These are phyloP conservation scores for Rana temporaria DNA, from an alignment of 2,113 vertebrate species.

Conservation along the genomic window DNA sequence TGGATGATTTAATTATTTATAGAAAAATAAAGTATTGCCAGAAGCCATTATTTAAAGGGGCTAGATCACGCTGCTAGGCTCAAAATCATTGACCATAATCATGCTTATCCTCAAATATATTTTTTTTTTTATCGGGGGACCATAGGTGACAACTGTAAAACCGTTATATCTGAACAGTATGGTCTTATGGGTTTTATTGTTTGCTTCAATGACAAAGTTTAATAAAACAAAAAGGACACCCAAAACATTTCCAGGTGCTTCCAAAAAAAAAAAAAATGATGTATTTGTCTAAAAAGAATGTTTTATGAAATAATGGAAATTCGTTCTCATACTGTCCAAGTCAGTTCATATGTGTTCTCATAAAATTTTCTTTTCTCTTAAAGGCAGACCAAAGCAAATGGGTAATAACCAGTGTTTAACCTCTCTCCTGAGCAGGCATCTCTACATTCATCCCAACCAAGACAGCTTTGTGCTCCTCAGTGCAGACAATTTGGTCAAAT, in stretches of 20 bases:
- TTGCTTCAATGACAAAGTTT: background rate
- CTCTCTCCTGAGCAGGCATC: constrained; percentile 72
- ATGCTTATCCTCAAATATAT: background rate
- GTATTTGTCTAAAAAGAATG: background rate
- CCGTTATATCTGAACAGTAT: background rate
- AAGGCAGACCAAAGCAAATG: constrained; percentile 65
- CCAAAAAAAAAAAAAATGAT: background rate
- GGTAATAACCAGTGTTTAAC: constrained; percentile 69
- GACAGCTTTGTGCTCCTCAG: constrained; percentile 57
- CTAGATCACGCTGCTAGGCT: background rate
- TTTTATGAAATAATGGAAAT: background rate
- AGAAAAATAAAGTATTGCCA: constrained; percentile 34
- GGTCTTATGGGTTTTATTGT: background rate
- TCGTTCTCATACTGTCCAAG: background rate
- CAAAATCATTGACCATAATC: background rate
- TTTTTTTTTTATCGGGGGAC: no score
- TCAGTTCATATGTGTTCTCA: background rate
- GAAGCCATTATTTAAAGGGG: background rate
- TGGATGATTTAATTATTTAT: constrained; percentile 30
- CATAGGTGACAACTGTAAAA: no score
- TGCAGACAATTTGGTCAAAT: background rate
- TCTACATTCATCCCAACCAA: constrained; percentile 78
- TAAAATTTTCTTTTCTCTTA: constrained; percentile 51
- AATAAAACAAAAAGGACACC: constrained; percentile 10
- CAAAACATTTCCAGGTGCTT: background rate